phyloP scores from a whole-genome alignment of 2,797 vertebrate genomes.

The Channallabes apus region DNA sequence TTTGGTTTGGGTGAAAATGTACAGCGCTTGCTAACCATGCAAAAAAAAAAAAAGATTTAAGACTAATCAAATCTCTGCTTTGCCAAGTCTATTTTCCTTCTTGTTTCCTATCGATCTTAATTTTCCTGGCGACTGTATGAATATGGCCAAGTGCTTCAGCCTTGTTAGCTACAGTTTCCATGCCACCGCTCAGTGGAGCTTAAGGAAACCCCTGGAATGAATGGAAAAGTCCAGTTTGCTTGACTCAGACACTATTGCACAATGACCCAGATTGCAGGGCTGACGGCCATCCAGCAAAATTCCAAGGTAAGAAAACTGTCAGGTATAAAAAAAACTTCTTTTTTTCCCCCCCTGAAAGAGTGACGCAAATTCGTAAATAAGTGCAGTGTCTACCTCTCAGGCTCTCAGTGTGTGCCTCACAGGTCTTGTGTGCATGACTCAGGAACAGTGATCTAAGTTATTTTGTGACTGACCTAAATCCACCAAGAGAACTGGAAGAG shows the following conservation, averaged over 20 bases:
- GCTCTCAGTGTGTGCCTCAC: not conserved
- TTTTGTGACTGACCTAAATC: not conserved
- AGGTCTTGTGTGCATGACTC: not conserved
- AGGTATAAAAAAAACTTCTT: conserved; percentile 6
- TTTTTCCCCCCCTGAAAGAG: not conserved
- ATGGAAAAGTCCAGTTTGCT: not conserved
- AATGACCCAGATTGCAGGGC: not conserved
- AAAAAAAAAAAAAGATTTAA: not conserved
- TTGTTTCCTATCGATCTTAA: not conserved
- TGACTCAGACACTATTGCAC: not conserved
- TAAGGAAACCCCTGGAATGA: not conserved
- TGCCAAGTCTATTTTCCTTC: not conserved
- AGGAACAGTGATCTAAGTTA: not conserved
- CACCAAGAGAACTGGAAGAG: too few relatives aligned
- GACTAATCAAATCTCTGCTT: not conserved
- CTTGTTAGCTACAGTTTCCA: not conserved
- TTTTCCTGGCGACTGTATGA: not conserved
- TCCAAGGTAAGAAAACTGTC: conserved; percentile 6
- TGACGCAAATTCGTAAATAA: conserved; percentile 22
- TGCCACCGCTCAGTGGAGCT: not conserved
- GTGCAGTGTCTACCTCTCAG: not conserved
- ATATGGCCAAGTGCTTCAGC: not conserved
- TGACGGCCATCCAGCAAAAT: not conserved
- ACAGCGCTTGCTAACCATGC: too few relatives aligned
- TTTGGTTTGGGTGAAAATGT: too few relatives aligned